These are phyloP conservation scores for Danaus melanippus DNA, from an alignment of 1,140 invertebrate genomes.

Conservation along the genomic window DNA sequence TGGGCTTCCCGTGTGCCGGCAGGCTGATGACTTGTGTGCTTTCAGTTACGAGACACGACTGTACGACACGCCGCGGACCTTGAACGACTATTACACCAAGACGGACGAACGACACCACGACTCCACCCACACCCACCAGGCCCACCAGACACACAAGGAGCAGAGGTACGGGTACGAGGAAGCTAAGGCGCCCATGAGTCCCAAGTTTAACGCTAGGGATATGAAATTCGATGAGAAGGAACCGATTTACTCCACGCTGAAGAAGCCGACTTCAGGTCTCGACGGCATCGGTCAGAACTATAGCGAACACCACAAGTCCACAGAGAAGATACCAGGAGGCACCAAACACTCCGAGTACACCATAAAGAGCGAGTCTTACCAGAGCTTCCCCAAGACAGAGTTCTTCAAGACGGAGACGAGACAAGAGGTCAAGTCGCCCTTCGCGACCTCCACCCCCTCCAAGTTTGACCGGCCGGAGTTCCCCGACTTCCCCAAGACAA, in stretches of 20 bases:
- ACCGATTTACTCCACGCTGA: slow-evolving; percentile 53
- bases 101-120: slow-evolving; percentile 45
- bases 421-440: slow-evolving; percentile 57
- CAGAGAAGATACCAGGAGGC: slow-evolving; percentile 57
- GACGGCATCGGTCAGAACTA: slow-evolving; percentile 59
- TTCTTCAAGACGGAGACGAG: slow-evolving; percentile 41
- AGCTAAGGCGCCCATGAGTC: slow-evolving; percentile 52
- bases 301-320: slow-evolving; percentile 54
- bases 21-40: slow-evolving; percentile 35
- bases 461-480: slow-evolving; percentile 41
- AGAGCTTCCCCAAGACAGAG: slow-evolving; percentile 51
- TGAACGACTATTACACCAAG: slow-evolving; percentile 42
- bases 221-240: slow-evolving; percentile 64
- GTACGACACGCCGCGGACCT: slow-evolving; percentile 65
- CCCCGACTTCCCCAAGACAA: slow-evolving; percentile 28
- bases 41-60: slow-evolving; percentile 69
- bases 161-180: slow-evolving; percentile 56
- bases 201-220: slow-evolving; percentile 68
- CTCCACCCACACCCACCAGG: slow-evolving; percentile 23
- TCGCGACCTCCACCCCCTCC: slow-evolving; percentile 51
- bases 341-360: slow-evolving; percentile 54
- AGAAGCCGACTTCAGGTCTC: slow-evolving; percentile 41
- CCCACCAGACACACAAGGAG: slow-evolving; percentile 32
- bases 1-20: slow-evolving; percentile 4
- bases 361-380: slow-evolving; percentile 59